Percentiles rank a stretch among this genome's conserved stretches.
Conservation (phyloP, 2,113 vertebrate species). For the Xiphophorus hellerii region DNA sequence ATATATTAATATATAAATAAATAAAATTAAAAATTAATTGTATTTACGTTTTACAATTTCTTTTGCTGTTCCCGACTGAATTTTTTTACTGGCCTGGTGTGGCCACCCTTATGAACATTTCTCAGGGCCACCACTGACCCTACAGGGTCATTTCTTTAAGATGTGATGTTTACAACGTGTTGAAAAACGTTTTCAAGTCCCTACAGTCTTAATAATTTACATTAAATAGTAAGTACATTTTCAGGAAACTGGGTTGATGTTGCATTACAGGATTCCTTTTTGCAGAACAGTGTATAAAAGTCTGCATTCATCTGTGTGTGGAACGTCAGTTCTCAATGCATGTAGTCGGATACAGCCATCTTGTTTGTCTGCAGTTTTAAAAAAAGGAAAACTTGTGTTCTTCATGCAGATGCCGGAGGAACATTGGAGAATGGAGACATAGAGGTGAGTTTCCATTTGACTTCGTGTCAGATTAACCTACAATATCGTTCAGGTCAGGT, state of each 20-base stretch:
- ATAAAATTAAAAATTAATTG: too few relatives aligned
- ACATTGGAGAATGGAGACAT: slow-evolving; percentile 88
- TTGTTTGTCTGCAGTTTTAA: slow-evolving; percentile 46
- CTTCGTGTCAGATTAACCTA: neutral
- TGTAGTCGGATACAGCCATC: neutral
- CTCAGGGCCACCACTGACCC: too few relatives aligned
- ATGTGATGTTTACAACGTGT: neutral
- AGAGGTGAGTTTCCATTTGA: slow-evolving; percentile 81
- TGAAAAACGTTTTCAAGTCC: neutral
- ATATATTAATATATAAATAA: too few relatives aligned
- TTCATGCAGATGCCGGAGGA: slow-evolving; percentile 87
- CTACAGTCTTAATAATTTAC: neutral
- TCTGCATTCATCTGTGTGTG: too few relatives aligned
- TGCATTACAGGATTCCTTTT: too few relatives aligned
- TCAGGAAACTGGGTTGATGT: neutral
- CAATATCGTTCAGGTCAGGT: neutral
- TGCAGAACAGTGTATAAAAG: too few relatives aligned
- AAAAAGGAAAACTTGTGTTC: slow-evolving; percentile 14
- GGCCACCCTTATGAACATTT: too few relatives aligned
- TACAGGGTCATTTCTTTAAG: too few relatives aligned
- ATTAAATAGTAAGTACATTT: neutral
- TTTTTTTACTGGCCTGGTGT: too few relatives aligned
- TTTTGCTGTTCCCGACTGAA: too few relatives aligned
- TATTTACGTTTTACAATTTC: too few relatives aligned
- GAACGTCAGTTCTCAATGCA: neutral